These are phyloP conservation scores for Leucophora obtusa DNA, from an alignment of 2,888 invertebrate species.

Conservation along the genomic window DNA sequence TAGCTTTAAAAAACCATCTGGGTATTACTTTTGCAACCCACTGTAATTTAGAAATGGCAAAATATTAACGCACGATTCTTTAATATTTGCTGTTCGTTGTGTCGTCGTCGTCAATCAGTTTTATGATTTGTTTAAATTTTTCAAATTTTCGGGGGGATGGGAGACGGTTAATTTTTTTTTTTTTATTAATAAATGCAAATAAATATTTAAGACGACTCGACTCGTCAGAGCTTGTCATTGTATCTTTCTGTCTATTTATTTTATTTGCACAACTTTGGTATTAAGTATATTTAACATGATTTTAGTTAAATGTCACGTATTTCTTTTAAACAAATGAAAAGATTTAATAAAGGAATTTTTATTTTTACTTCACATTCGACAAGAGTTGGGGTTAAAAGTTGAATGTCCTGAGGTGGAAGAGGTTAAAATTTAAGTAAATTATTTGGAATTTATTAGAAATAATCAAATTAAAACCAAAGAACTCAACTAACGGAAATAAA, in stretches of 20 bases:
- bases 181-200: constrained; percentile 62
- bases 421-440: constrained; percentile 6
- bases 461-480: no score
- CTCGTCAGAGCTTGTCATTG: constrained; percentile 23
- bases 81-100: constrained; percentile 54
- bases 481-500: no score
- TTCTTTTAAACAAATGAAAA: constrained; percentile 21
- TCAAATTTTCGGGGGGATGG: neutral
- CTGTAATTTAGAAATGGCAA: constrained; percentile 27
- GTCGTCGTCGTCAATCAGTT: constrained; percentile 61
- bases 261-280: constrained; percentile 35
- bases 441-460: neutral
- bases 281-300: constrained; percentile 53
- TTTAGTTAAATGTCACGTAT: constrained; percentile 64
- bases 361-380: no score
- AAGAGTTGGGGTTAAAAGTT: neutral
- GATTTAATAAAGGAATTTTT: constrained; percentile 35
- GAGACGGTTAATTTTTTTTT: constrained; percentile 11
- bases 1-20: no score
- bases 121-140: constrained; percentile 55
- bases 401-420: constrained; percentile 20
- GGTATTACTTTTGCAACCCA: neutral
- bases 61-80: constrained; percentile 63
- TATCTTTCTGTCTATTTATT: constrained; percentile 26
- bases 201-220: constrained; percentile 48